A percentile compares a stretch with the other conserved stretches of the same genome.
Conservation (phyloP, 2,888 invertebrate genomes). For the Caenorhabditis sp. region DNA sequence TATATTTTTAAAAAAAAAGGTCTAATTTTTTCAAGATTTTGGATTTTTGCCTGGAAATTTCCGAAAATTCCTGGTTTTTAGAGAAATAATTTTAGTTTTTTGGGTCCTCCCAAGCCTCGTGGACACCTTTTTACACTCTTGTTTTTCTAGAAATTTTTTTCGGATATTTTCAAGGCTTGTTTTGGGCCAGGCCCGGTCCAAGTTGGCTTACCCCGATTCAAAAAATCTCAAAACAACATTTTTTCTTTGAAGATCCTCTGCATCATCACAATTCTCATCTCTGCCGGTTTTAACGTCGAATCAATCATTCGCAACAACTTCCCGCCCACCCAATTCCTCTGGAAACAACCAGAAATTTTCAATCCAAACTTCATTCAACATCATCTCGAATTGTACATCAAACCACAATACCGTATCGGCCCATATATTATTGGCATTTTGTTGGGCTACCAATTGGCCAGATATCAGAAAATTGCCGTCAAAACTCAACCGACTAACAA, state of each 20-base stretch:
- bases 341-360: slow-evolving; percentile 70
- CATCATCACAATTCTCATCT: slow-evolving; percentile 49
- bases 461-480: slow-evolving; percentile 46
- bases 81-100: no score
- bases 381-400: slow-evolving; percentile 69
- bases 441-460: slow-evolving; percentile 67
- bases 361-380: slow-evolving; percentile 70
- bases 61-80: no score
- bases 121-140: no score
- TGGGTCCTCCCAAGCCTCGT: no score
- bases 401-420: slow-evolving; percentile 65
- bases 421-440: slow-evolving; percentile 68
- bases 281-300: slow-evolving; percentile 56
- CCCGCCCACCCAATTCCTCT: slow-evolving; percentile 69
- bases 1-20: no score
- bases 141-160: no score
- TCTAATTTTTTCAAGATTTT: no score
- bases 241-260: slow-evolving; percentile 53
- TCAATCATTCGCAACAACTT: slow-evolving; percentile 67
- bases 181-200: no score
- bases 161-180: no score
- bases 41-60: no score
- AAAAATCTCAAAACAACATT: no score
- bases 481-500: slow-evolving; percentile 35
- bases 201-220: no score